These are phyloP conservation scores for Myanophis thanlyinensis DNA, from an alignment of 2,113 vertebrate species.

Conservation along the genomic window DNA sequence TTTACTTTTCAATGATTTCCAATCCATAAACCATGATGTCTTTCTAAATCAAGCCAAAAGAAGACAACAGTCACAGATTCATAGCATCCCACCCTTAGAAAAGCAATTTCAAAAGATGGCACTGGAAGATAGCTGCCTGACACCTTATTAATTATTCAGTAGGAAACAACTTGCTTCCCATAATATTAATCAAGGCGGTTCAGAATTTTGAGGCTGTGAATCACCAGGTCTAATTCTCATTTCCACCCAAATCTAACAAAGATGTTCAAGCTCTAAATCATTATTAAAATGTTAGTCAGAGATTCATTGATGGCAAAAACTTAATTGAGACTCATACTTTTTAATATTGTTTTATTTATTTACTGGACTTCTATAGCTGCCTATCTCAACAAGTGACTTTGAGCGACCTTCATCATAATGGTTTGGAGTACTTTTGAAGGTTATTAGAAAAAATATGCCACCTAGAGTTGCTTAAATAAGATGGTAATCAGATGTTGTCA, in stretches of 20 bases:
- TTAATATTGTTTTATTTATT: not conserved
- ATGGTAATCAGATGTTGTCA: not conserved
- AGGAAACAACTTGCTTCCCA: not conserved
- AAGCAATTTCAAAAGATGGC: not conserved
- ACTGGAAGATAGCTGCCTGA: not conserved
- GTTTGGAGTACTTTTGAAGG: not conserved
- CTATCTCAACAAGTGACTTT: not conserved
- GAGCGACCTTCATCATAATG: not conserved
- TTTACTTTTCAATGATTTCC: not conserved
- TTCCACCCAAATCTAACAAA: not conserved
- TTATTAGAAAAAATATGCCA: not conserved
- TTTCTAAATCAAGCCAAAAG: not conserved
- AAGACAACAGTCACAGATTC: not conserved
- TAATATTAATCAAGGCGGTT: not conserved
- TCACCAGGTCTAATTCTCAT: not conserved
- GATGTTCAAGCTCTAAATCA: not conserved
- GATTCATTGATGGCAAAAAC: not conserved
- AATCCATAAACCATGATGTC: not conserved
- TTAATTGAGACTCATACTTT: not conserved
- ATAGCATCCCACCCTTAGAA: not conserved
- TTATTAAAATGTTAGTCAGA: not conserved
- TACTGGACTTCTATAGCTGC: not conserved
- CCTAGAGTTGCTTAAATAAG: not conserved
- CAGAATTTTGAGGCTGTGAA: not conserved
- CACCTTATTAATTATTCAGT: not conserved